These are phyloP conservation scores for Syngnathus acus DNA, from an alignment of 2,797 vertebrate species.

Conservation along the genomic window DNA sequence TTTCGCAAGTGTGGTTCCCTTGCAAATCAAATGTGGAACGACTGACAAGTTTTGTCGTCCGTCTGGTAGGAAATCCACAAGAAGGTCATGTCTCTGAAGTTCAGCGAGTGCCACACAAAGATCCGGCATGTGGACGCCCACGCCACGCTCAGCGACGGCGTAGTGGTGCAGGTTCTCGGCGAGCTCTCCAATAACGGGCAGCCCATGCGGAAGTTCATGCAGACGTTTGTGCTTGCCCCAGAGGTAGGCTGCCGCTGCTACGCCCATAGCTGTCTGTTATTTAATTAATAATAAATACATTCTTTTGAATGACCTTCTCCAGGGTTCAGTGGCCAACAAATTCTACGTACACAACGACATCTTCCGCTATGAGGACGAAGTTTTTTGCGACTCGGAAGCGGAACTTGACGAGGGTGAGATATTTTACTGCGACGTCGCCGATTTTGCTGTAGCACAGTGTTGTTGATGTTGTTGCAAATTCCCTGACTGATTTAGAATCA, in stretches of 20 bases:
- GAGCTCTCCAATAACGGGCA: conserved; percentile 94
- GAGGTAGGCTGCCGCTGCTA: conserved; percentile 70
- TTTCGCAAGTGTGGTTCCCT: no score
- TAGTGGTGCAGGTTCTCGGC: conserved; percentile 95
- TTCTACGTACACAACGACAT: conserved; percentile 99
- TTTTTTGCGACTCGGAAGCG: conserved; percentile 96
- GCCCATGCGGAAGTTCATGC: conserved; percentile 98
- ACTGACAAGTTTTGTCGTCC: neutral
- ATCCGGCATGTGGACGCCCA: conserved; percentile 96
- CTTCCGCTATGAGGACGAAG: conserved; percentile 97
- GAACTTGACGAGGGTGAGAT: conserved; percentile 86
- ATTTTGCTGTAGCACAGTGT: neutral
- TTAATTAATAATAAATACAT: neutral
- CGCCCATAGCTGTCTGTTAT: neutral
- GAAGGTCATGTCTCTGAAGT: conserved; percentile 97
- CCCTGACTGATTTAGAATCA: conserved; percentile 70
- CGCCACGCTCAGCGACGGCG: conserved; percentile 89
- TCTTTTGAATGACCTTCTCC: conserved; percentile 11
- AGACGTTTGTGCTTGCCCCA: conserved; percentile 95
- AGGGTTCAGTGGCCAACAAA: conserved; percentile 98
- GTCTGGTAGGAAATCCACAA: conserved; percentile 89
- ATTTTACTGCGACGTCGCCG: no score
- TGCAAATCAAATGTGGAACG: neutral
- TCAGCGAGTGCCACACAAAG: conserved; percentile 97
- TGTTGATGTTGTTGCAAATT: neutral